A percentile compares a stretch with the other conserved stretches of the same genome.
phyloP scores from a whole-genome alignment of 1,140 invertebrate genomes.

The Trypoxylus dichotomus region DNA sequence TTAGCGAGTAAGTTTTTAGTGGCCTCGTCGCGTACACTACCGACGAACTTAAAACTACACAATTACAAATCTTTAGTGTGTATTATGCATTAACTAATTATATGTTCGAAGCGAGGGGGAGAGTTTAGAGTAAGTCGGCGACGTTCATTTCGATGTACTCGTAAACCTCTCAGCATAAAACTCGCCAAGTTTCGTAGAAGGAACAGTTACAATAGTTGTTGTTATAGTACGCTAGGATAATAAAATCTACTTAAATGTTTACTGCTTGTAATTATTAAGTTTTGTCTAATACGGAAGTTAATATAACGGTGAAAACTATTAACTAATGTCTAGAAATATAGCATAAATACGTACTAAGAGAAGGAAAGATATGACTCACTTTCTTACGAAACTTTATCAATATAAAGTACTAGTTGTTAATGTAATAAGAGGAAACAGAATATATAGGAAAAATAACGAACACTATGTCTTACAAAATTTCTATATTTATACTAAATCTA shows the following conservation, averaged over 20 bases:
- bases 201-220: background rate
- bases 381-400: no score
- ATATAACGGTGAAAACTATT: no score
- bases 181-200: background rate
- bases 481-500: no score
- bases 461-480: no score
- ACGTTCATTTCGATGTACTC: background rate
- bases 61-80: constrained; percentile 25
- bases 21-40: background rate
- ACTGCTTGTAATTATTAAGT: background rate
- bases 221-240: background rate
- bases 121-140: background rate
- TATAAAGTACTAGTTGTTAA: no score
- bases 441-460: no score
- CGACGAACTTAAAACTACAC: constrained; percentile 26
- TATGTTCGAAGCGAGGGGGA: background rate
- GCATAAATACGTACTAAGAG: no score
- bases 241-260: background rate
- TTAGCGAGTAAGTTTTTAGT: constrained; percentile 25
- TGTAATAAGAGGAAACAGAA: no score
- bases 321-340: no score
- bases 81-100: constrained; percentile 30
- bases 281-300: background rate
- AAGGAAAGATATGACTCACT: no score
- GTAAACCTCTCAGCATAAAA: constrained; percentile 17